These are phyloP conservation scores for Drosophila demipolita DNA, from an alignment of 2,888 invertebrate species.

Conservation along the genomic window DNA sequence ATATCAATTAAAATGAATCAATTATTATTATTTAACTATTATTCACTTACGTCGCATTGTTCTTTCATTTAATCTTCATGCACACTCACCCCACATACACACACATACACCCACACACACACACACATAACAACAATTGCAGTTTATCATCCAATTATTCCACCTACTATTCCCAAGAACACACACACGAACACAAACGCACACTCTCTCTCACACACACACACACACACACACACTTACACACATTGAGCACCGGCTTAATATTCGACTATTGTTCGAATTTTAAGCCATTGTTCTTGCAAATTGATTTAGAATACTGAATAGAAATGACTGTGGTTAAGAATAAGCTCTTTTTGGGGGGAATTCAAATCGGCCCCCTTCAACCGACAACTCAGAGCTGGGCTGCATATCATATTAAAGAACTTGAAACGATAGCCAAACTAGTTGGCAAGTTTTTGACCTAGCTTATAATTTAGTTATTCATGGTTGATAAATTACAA, in stretches of 20 bases:
- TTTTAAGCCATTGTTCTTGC: slow-evolving; percentile 65
- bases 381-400: too few relatives aligned
- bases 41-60: slow-evolving; percentile 52
- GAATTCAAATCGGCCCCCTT: slow-evolving; percentile 9
- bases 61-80: slow-evolving; percentile 45
- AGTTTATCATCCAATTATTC: slow-evolving; percentile 49
- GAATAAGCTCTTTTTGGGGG: slow-evolving; percentile 12
- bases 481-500: neutral
- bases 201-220: slow-evolving; percentile 2
- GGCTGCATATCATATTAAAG: slow-evolving; percentile 3
- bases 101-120: slow-evolving; percentile 19
- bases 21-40: slow-evolving; percentile 42
- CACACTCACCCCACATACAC: slow-evolving; percentile 26
- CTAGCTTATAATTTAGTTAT: slow-evolving; percentile 4
- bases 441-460: slow-evolving; percentile 6
- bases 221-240: slow-evolving; percentile 16
- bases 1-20: slow-evolving; percentile 13
- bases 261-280: slow-evolving; percentile 60
- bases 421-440: slow-evolving; percentile 6
- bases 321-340: slow-evolving; percentile 35
- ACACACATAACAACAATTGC: slow-evolving; percentile 7
- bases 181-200: slow-evolving; percentile 14
- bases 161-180: slow-evolving; percentile 19
- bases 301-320: slow-evolving; percentile 70
- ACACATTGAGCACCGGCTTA: slow-evolving; percentile 7